Evolutionary conservation across 2,888 invertebrate genomes (phyloP).

Genomic region (Philereme vetulata): DNA sequence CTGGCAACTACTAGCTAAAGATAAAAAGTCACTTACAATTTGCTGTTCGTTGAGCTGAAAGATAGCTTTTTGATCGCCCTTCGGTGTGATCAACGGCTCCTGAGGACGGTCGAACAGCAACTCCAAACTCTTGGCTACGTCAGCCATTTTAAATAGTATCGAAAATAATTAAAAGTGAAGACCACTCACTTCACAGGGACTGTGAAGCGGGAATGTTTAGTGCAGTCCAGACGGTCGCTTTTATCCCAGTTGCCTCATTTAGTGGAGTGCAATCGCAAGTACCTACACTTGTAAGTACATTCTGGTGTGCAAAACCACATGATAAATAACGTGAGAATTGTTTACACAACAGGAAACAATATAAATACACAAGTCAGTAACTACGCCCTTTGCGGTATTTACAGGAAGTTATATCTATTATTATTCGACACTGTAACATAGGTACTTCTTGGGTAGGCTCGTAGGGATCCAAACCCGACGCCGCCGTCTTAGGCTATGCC

Average conservation of each 20-base stretch:
- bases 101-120: constrained; percentile 85
- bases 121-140: constrained; percentile 52
- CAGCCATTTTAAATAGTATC: constrained; percentile 47
- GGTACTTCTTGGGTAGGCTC: no score
- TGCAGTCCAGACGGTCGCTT: constrained; percentile 24
- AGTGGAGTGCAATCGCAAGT: constrained; percentile 47
- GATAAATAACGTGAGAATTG: constrained; percentile 45
- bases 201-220: constrained; percentile 65
- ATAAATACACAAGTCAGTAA: neutral
- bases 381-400: constrained; percentile 9
- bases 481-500: no score
- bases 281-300: neutral
- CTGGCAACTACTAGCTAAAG: no score
- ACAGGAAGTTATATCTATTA: neutral
- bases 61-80: constrained; percentile 82
- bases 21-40: constrained; percentile 79
- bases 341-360: constrained; percentile 20
- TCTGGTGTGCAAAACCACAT: constrained; percentile 56
- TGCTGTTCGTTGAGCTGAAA: constrained; percentile 85
- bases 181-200: constrained; percentile 65
- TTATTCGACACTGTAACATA: no score
- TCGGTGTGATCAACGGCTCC: constrained; percentile 85
- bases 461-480: no score
- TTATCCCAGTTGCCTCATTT: constrained; percentile 40
- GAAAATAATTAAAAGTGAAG: constrained; percentile 14